Evolutionary conservation across 2,888 invertebrate genomes (phyloP), one percentile per base, ranked within the genome.

Genomic region (Portevinia maculata): DNA sequence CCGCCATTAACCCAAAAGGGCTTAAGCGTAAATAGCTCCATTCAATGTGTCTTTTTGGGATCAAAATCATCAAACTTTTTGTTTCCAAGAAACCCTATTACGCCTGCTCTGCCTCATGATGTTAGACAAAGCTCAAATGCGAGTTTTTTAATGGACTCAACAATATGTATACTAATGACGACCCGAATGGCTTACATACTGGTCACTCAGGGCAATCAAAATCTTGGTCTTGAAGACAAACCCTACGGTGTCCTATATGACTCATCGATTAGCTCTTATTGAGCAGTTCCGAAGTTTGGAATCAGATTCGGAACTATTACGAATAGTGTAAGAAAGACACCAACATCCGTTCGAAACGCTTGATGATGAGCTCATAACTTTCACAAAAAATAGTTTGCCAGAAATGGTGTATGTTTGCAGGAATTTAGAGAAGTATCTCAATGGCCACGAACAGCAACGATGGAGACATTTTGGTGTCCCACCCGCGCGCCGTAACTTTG

Each of bases 231-330:
- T 50, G 5, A 50, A 50, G 7, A 19, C 21, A 0, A 46, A 37
- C 17, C 50, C 37, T 15, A n/a, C 21, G 3, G 13, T 28, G n/a
- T 32, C 6, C 7, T 9, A 11, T 28, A 24, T 21, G 24, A 8
- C 9, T 13, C 24, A 39, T 6, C 21, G 39, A 5, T 8, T 21
- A 8, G 59, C 59, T 4, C 15, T 60, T 0, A 44, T 48, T 1
- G 46, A 60, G 6, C 60, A 60, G n/a, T 44, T 24, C n/a, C 44
- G 59, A 9, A 60, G 59, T 11, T 1, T 60, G 8, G 46, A 60
- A 21, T 32, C 59, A 7, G 46, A 60, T 17, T 60, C 46, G 1
- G 44, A 60, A 7, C 32, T 60, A 1, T 30, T 30, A 3, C 5
- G 59, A 4, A 59, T 41, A 30, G 15, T 30, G n/a, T 21, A 9